These are phyloP conservation scores for Heptranchias perlo DNA, from an alignment of 2,113 vertebrate species.

Conservation along the genomic window DNA sequence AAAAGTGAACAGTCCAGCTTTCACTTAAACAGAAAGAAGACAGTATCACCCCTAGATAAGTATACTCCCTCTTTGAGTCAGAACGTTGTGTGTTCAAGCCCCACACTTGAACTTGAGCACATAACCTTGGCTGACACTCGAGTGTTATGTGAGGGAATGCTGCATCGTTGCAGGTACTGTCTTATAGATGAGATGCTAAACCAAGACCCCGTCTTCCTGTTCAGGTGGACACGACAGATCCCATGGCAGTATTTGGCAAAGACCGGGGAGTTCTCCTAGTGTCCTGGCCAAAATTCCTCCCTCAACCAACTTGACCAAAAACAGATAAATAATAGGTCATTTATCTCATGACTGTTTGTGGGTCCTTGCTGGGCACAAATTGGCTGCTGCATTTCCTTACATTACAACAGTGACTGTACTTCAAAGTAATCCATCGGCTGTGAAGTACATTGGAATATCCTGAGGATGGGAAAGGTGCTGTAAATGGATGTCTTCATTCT, in stretches of 20 bases:
- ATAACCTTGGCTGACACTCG: neutral
- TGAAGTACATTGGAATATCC: neutral
- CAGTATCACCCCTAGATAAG: neutral
- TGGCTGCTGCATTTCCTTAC: neutral
- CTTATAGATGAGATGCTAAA: neutral
- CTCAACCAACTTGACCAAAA: neutral
- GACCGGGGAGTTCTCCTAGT: neutral
- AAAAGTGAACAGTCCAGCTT: neutral
- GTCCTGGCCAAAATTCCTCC: neutral
- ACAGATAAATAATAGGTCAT: neutral
- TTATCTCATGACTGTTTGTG: neutral
- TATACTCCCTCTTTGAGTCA: neutral
- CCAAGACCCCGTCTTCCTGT: neutral
- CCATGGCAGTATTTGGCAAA: neutral
- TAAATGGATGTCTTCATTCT: neutral
- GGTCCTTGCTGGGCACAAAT: neutral
- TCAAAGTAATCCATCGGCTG: neutral
- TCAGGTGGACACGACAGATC: neutral
- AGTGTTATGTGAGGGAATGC: neutral
- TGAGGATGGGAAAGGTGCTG: neutral
- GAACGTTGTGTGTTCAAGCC: neutral
- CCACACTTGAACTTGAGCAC: neutral
- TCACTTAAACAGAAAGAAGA: neutral
- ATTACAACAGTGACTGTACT: neutral
- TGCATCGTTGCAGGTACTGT: neutral